These are phyloP conservation scores for Zenarchopterus dispar DNA, from an alignment of 2,797 vertebrate species.

Conservation along the genomic window DNA sequence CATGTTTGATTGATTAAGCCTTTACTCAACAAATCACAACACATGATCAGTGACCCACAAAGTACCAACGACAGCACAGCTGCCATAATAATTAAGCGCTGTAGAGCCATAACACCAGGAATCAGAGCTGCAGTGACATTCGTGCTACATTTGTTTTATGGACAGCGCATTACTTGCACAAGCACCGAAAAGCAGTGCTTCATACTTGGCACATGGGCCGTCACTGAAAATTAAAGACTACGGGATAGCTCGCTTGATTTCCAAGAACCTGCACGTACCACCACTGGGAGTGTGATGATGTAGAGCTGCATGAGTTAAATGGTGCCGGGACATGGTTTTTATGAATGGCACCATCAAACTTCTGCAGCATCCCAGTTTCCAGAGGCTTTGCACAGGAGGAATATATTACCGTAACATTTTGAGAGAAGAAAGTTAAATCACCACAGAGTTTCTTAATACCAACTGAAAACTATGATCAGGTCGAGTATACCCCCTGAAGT, in stretches of 20 bases:
- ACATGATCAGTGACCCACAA: neutral
- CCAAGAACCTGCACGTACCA: neutral
- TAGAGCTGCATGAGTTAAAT: neutral
- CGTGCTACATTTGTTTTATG: neutral
- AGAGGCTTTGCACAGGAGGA: neutral
- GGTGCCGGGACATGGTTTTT: neutral
- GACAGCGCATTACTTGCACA: neutral
- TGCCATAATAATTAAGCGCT: constrained; percentile 1
- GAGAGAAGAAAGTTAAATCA: constrained; percentile 4
- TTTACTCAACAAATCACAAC: constrained; percentile 56
- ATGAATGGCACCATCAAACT: neutral
- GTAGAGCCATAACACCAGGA: neutral
- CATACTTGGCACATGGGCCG: neutral
- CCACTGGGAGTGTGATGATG: neutral
- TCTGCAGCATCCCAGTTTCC: neutral
- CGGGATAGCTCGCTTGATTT: neutral
- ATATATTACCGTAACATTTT: neutral
- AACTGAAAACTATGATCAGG: neutral
- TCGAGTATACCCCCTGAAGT: neutral
- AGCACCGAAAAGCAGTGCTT: neutral
- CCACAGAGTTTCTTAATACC: neutral
- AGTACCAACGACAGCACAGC: neutral
- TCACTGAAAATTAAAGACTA: neutral
- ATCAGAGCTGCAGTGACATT: neutral
- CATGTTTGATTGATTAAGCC: too few relatives aligned